These are phyloP conservation scores for Sinohyriopsis cumingii DNA, from an alignment of 2,888 invertebrate species.

Conservation along the genomic window DNA sequence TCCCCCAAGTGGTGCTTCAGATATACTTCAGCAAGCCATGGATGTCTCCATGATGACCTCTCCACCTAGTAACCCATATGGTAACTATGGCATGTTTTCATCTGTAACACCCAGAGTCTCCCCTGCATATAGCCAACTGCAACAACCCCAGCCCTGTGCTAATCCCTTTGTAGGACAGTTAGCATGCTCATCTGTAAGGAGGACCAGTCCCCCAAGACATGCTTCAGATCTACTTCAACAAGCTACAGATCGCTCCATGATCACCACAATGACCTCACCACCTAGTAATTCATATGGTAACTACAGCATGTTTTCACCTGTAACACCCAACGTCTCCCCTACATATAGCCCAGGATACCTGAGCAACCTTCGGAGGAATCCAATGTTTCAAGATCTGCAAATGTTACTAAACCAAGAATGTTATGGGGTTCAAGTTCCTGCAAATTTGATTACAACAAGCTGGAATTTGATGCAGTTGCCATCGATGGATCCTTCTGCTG, in stretches of 20 bases:
- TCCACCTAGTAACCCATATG: slow-evolving; percentile 28
- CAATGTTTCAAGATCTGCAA: slow-evolving; percentile 58
- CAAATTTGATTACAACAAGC: slow-evolving; percentile 51
- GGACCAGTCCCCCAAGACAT: slow-evolving; percentile 21
- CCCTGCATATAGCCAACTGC: slow-evolving; percentile 32
- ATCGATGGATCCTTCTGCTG: neutral
- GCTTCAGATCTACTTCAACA: slow-evolving; percentile 21
- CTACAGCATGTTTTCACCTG: no score
- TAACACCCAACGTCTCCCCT: slow-evolving; percentile 14
- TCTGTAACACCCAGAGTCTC: slow-evolving; percentile 16
- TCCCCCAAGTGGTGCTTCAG: slow-evolving; percentile 5
- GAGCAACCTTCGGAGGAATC: slow-evolving; percentile 47
- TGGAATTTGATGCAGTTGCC: slow-evolving; percentile 38
- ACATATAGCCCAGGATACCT: slow-evolving; percentile 35
- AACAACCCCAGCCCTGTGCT: slow-evolving; percentile 52
- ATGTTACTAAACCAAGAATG: slow-evolving; percentile 49
- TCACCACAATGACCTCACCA: slow-evolving; percentile 4
- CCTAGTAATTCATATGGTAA: no score
- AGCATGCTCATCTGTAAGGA: slow-evolving; percentile 32
- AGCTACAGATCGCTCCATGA: slow-evolving; percentile 31
- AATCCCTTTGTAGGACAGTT: neutral
- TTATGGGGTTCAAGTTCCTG: slow-evolving; percentile 50
- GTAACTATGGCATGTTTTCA: no score
- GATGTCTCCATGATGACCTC: slow-evolving; percentile 31
- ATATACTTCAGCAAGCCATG: slow-evolving; percentile 23